Base-by-base conservation (phyloP, 2,113 vertebrate species). In the Notarius quadriscutis region DNA sequence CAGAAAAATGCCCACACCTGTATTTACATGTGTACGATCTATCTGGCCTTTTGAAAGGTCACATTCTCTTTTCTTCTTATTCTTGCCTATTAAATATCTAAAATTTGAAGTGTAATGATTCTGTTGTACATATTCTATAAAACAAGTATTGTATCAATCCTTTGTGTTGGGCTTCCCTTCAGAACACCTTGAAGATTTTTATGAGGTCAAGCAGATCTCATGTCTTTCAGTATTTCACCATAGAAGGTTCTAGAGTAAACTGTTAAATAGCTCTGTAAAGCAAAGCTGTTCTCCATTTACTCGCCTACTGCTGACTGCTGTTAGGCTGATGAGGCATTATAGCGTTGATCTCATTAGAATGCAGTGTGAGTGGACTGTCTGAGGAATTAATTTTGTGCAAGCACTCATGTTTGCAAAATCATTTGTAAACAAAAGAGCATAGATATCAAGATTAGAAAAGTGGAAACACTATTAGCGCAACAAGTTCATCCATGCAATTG, bases 401-500 rank as follows among this genome's bases (percentile, higher is more conserved):
- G 27, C 63, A 71, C 50, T 81, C 69, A 51, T 86, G 75, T 86
- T 86, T 80, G 62, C 84, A 55, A 81, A 69, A 65, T 81, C 50
- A 86, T 81, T 86, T 86, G 84, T 86, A 65, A 86, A 79, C 74
- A 86, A 79, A 86, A 86, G 77, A 34, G 63, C 12, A 69, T 69
- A 58, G 62, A 86, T 69, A 51, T 80, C 12, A 51, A 69, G 27
- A 67, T 80, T 69, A 58, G 51, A 53, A 86, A 81, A 81, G 27
- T 62, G n/a, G n/a, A 55, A 69, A 53, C n/a, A 22, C 22, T 60
- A 5, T 77, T 77, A 77, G 22, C 18, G 20, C 27, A 84, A 34
- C 10, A 60, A 57, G 53, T 34, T 74, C 14, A 72, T 74, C 1
- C 53, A n/a, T 55, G 25, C 27, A 53, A 60, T 25, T 74, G 63